Percentiles rank a stretch among this genome's conserved stretches.
Conservation (phyloP, 2,113 vertebrate genomes). For the Chamaetylas fuelleborni region DNA sequence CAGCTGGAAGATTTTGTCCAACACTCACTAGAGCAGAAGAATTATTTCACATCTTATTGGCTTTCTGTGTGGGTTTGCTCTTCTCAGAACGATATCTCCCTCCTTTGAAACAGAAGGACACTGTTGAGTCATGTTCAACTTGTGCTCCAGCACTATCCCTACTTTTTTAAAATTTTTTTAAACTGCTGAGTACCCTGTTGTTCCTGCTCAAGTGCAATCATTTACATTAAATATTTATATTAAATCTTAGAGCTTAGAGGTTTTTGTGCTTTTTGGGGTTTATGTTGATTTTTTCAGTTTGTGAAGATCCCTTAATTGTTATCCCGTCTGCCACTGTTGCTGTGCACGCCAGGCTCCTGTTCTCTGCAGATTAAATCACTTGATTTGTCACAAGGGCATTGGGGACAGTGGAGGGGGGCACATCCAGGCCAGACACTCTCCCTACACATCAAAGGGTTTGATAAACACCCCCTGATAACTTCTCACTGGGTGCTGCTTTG, state of each 20-base stretch:
- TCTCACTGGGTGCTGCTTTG: background rate
- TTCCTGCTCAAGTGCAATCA: background rate
- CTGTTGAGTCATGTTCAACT: background rate
- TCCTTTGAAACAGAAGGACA: background rate
- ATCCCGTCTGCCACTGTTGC: background rate
- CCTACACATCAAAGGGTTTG: background rate
- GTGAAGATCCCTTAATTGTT: background rate
- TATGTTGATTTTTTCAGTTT: background rate
- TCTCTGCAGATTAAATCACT: background rate
- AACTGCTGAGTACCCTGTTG: background rate
- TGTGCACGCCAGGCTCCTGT: background rate
- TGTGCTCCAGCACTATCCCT: background rate
- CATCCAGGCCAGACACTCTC: background rate
- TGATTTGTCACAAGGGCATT: background rate
- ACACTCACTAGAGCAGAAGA: slow-evolving; percentile 10
- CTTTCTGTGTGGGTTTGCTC: background rate
- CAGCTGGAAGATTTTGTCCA: slow-evolving; percentile 9
- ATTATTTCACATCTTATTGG: slow-evolving; percentile 15
- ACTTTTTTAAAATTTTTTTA: background rate
- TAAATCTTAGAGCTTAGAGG: background rate
- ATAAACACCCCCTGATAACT: background rate
- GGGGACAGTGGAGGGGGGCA: background rate
- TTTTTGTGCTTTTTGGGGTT: background rate
- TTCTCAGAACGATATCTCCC: background rate
- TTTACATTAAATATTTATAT: background rate